Evolutionary conservation across 2,113 vertebrate species (phyloP).

Genomic region (Herpailurus yagouaroundi): DNA sequence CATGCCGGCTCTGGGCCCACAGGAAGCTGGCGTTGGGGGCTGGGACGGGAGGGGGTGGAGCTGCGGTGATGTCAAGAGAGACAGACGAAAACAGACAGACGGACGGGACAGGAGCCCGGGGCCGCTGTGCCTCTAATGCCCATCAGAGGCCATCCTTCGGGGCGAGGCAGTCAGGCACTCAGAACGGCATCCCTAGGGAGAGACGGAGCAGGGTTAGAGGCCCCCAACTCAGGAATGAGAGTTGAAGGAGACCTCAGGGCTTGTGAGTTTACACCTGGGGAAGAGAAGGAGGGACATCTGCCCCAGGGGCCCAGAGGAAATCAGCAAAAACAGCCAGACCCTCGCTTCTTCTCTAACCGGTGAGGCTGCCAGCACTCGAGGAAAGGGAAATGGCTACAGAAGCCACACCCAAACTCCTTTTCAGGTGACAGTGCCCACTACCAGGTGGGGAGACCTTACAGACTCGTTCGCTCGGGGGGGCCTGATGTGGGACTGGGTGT

Average conservation of each 20-base stretch:
- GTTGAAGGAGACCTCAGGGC: conserved; percentile 15
- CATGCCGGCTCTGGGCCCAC: conserved; percentile 80
- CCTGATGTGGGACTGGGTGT: background rate
- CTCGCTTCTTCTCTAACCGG: background rate
- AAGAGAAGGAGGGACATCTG: background rate
- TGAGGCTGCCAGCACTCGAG: background rate
- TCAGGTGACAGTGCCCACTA: background rate
- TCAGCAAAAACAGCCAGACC: background rate
- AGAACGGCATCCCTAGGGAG: conserved; percentile 76
- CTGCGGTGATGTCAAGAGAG: conserved; percentile 77
- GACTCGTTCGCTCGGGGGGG: background rate
- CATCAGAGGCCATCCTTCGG: conserved; percentile 80
- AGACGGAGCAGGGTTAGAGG: conserved; percentile 69
- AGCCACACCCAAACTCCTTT: background rate
- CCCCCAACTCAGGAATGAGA: conserved; percentile 42
- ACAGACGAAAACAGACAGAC: conserved; percentile 79
- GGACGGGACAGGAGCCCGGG: conserved; percentile 80
- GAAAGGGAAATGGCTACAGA: background rate
- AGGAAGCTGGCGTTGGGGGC: conserved; percentile 78
- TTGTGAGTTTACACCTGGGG: background rate
- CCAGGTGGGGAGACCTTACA: background rate
- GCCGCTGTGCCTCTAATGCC: conserved; percentile 76
- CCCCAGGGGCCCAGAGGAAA: background rate
- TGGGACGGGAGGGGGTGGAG: conserved; percentile 74
- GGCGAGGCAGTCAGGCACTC: conserved; percentile 79